These are phyloP conservation scores for Sigmodon hispidus DNA, from an alignment of 2,113 vertebrate species.

Conservation along the genomic window DNA sequence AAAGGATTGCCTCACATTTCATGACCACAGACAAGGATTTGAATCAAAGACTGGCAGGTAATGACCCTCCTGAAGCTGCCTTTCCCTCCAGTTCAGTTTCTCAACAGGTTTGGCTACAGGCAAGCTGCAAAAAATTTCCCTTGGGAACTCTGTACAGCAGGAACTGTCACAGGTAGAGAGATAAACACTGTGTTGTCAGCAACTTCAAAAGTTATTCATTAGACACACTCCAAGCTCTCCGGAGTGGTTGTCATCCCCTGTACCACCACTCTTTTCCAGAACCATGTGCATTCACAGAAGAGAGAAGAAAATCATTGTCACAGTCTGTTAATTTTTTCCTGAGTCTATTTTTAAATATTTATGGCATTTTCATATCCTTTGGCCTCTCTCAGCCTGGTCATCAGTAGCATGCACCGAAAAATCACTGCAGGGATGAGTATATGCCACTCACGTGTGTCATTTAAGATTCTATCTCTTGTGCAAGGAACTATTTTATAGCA, in stretches of 20 bases:
- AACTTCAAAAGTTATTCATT: conserved; percentile 27
- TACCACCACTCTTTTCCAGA: not conserved
- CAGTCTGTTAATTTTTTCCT: not conserved
- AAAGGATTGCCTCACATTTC: conserved; percentile 23
- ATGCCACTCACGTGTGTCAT: not conserved
- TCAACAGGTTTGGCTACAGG: conserved; percentile 60
- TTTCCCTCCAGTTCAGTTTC: conserved; percentile 36
- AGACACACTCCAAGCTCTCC: not conserved
- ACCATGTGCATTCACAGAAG: not conserved
- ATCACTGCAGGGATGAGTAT: not conserved
- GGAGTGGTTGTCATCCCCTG: not conserved
- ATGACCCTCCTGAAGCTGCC: conserved; percentile 47
- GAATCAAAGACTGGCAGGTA: conserved; percentile 60
- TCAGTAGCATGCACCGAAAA: not conserved
- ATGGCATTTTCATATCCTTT: conserved; percentile 29
- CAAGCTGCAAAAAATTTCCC: conserved; percentile 58
- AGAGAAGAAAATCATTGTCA: not conserved
- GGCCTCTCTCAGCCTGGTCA: not conserved
- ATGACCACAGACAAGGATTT: conserved; percentile 47
- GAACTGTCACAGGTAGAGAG: conserved; percentile 23
- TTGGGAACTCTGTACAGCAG: conserved; percentile 23
- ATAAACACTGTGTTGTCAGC: conserved; percentile 45
- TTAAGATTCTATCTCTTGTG: not conserved
- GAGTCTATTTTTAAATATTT: conserved; percentile 4
- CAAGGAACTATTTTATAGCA: not conserved